Base-by-base conservation (phyloP, 1,140 invertebrate genomes). In the Muscidifurax raptorellus region DNA sequence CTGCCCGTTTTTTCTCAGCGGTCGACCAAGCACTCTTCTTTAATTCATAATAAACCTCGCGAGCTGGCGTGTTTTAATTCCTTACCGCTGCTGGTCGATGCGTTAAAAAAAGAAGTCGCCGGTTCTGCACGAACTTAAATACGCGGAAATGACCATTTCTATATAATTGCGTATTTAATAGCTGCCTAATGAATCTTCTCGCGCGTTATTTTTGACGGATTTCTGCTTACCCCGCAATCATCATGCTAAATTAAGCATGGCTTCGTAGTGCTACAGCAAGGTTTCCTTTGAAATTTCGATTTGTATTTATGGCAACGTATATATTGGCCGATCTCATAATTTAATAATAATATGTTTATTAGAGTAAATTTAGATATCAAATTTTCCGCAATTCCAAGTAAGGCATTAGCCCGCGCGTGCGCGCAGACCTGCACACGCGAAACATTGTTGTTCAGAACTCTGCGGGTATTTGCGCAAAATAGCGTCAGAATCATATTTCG, bases 41-140 rank as follows among this genome's bases (percentile, higher is more conserved):
- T 90, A 90, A 91, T 90, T 91, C 87, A 88, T 89, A 90, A 90
- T 91, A 90, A 92, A 91, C 88, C 86, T 30, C 25, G 85, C 76
- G 82, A 87, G 86, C 87, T n/a, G n/a, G n/a, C n/a, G 85, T 84
- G 85, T 89, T 89, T 90, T 89, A 89, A 90, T 89, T 89, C 86
- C 88, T 89, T 87, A 89, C 88, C 89, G 87, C 66, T 74, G 44
- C 72, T 18, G 83, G 30, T 47, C 80, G 80, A 75, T 82, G 74
- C 25, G 67, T n/a, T 12, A 52, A 52, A 71, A 69, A 52, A 59
- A 59, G 36, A 40, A 40, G 36, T 40, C 0, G 36, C 7, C 10
- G 36, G 36, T n/a, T n/a, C n/a, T n/a, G n/a, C n/a, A n/a, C n/a
- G n/a, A n/a, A n/a, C n/a, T n/a, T n/a, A n/a, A n/a, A n/a, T n/a